Base-by-base conservation (phyloP, 2,797 vertebrate genomes). In the Hypotaenidia philippensis region DNA sequence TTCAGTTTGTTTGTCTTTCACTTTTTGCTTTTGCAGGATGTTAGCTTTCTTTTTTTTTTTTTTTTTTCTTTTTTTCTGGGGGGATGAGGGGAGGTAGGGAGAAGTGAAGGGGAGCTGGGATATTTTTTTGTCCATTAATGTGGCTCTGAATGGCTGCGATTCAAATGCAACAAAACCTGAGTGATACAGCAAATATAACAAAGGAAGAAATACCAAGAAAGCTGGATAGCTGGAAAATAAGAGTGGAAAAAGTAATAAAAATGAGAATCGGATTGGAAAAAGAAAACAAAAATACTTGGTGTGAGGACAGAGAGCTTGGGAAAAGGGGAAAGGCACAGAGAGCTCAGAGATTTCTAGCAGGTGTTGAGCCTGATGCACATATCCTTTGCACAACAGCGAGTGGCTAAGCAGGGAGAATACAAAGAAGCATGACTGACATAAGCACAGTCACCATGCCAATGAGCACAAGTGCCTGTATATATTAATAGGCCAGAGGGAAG, bases 401-500 rank as follows among this genome's bases (percentile, higher is more conserved):
- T 84, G 90, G 92, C 92, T 94, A 85, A 91, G 88, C 93, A 90
- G 95, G 86, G 86, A 96, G 95, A 97, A 97, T 97, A 97, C 95
- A 97, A 96, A 96, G 95, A 85, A 83, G 94, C 90, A 29, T 96
- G 92, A 97, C 93, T 97, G 96, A 96, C 95, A 97, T 95, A 95
- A 96, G 93, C 95, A 92, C 95, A 96, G 93, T 96, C 95, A 95
- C 96, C 95, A 96, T 97, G 96, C 95, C 96, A 95, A 96, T 96
- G 93, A 97, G 94, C 93, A 90, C 89, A 92, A 96, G 95, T 93
- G 93, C 88, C 89, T 96, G 94, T 77, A 90, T 96, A 32, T 96
- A 96, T 96, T 95, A 94, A 92, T 85, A 96, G 88, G 93, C 84
- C 72, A 71, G 82, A 81, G 72, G 76, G 91, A 95, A 92, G 89